phyloP scores from a whole-genome alignment of 2,113 vertebrate genomes.

The Otolemur garnettii region DNA sequence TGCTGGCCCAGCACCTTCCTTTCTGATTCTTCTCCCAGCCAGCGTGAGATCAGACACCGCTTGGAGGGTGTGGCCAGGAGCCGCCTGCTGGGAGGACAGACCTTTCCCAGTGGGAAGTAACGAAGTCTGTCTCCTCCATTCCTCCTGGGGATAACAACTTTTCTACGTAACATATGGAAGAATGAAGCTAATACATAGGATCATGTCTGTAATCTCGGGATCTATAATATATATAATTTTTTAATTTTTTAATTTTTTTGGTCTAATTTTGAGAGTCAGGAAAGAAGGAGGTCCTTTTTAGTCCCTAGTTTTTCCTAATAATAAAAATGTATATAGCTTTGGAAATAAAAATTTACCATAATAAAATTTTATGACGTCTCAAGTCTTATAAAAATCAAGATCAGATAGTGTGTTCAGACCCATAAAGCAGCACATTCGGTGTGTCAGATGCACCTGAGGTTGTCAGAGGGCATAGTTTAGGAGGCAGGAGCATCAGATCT shows the following conservation, averaged over 20 bases:
- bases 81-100: rapidly evolving
- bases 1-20: neutral
- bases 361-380: neutral
- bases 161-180: neutral
- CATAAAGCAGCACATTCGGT: neutral
- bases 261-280: neutral
- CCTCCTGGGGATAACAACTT: neutral
- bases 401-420: neutral
- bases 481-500: rapidly evolving
- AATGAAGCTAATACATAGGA: neutral
- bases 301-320: neutral
- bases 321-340: neutral
- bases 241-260: neutral
- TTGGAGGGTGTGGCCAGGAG: too few relatives aligned
- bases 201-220: neutral
- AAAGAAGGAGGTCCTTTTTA: neutral
- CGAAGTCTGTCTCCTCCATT: neutral
- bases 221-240: neutral
- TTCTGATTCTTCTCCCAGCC: neutral
- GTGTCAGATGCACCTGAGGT: rapidly evolving
- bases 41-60: neutral
- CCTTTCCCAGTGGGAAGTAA: neutral
- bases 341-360: neutral
- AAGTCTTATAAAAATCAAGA: neutral
- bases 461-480: neutral